Base-by-base conservation (phyloP, 2,797 vertebrate genomes). In the Xenopus petersii region DNA sequence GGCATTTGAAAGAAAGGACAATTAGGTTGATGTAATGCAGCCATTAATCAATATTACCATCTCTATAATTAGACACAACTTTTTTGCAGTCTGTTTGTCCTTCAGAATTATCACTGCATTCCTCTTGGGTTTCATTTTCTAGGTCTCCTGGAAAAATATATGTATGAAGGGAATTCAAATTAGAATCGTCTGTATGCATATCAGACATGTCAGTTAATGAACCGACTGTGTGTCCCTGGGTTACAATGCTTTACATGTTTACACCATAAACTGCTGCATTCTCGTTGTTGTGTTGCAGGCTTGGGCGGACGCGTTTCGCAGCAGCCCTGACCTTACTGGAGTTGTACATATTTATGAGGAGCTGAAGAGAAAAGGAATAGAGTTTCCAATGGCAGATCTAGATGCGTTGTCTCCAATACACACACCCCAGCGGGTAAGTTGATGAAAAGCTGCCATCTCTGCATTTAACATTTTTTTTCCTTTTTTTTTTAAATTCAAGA, bases 331-430 rank as follows among this genome's bases (percentile, higher is more conserved):
- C 85, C 94, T 99, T 80, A 99, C 96, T 0, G 97, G 98, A 1
- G 97, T 98, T 3, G 98, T 99, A 75, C 98, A 99, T 70, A 93
- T 96, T 82, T 99, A 99, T 0, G 98, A 99, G 86, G 98, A 99
- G 64, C 92, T 99, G 75, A 99, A 99, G 85, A 95, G 97, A 86
- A 99, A 98, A 90, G 98, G 98, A 79, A 89, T 98, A 0, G 97
- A 99, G 86, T 99, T 99, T 81, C 98, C 98, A 64, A 92, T 92
- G 88, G 96, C 96, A 12, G 96, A 98, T 4, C 83, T 98, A 65
- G 97, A 99, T 60, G 95, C 95, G 9, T 86, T 99, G 78, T 99
- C 98, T 64, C 97, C 98, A 10, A 99, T 99, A 86, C 96, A 98
- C 87, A 99, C 95, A 24, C 98, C 97, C 26, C 96, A 95, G 84